Conservation (phyloP, 2,797 vertebrate genomes). For the Chloroceryle amazona region DNA sequence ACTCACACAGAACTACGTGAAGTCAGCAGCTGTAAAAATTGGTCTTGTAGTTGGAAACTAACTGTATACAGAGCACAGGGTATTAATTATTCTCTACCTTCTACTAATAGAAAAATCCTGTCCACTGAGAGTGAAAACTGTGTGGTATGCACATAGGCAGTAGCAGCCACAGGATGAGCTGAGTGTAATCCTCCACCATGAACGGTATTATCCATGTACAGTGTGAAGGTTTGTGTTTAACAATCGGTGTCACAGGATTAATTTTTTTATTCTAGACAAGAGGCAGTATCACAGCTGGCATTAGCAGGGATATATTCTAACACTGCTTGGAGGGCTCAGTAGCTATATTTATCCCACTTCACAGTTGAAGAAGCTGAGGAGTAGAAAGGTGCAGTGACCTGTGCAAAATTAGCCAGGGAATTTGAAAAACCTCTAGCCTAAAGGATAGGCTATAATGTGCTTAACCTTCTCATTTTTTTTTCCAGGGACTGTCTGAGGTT, state of each 20-base stretch:
- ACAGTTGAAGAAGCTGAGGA: not conserved
- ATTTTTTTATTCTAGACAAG: not conserved
- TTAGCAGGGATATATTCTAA: not conserved
- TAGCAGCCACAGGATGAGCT: not conserved
- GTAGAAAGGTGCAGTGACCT: not conserved
- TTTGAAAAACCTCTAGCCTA: not conserved
- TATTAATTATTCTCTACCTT: not conserved
- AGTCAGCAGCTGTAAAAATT: not conserved
- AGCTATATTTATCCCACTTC: not conserved
- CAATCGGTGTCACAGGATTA: not conserved
- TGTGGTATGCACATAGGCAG: not conserved
- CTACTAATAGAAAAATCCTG: not conserved
- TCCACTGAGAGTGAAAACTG: not conserved
- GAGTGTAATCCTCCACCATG: not conserved
- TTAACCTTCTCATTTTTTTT: not conserved
- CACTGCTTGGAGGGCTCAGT: not conserved
- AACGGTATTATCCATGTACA: not conserved
- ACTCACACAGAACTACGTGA: not conserved
- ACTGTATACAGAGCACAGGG: not conserved
- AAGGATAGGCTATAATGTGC: not conserved
- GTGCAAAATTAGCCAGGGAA: not conserved
- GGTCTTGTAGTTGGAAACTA: not conserved
- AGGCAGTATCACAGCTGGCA: not conserved
- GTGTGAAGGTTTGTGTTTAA: not conserved
- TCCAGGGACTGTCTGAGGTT: not conserved